Conservation (phyloP, 1,140 invertebrate species). For the Aphis gossypii region DNA sequence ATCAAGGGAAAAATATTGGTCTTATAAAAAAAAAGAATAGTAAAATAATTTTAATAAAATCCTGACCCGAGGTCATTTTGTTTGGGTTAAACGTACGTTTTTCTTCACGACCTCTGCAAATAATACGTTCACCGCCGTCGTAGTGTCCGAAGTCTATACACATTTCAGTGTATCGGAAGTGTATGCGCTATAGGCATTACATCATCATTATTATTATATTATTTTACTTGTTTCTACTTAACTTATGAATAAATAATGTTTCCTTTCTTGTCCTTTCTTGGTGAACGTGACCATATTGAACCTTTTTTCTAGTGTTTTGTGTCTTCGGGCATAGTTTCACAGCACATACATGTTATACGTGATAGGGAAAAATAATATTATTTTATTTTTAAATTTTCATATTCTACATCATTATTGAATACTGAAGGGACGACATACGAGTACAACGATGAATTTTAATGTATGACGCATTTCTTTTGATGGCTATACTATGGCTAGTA, state of each 20-base stretch:
- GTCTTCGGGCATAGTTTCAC: not conserved
- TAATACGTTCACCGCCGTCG: not conserved
- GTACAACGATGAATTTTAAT: not conserved
- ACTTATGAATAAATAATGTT: constrained; percentile 45
- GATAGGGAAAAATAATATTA: not conserved
- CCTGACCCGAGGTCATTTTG: constrained; percentile 16
- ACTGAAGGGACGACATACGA: not conserved
- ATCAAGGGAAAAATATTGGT: not conserved
- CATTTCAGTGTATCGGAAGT: not conserved
- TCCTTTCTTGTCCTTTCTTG: constrained; percentile 22
- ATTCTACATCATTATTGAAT: not conserved
- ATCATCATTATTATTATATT: constrained; percentile 32
- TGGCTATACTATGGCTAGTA: not conserved
- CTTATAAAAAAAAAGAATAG: not conserved
- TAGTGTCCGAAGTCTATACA: not conserved
- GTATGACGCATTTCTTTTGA: not conserved
- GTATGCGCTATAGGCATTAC: constrained; percentile 13
- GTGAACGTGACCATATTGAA: not conserved
- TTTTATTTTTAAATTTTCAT: not conserved
- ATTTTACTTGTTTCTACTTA: constrained; percentile 8
- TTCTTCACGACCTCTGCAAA: constrained; percentile 12
- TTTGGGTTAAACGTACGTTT: constrained; percentile 26
- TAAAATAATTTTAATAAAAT: not conserved
- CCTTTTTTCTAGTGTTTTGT: not conserved
- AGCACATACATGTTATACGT: not conserved